phyloP scores from a whole-genome alignment of 2,888 invertebrate species.

The Meandrusa payeni region DNA sequence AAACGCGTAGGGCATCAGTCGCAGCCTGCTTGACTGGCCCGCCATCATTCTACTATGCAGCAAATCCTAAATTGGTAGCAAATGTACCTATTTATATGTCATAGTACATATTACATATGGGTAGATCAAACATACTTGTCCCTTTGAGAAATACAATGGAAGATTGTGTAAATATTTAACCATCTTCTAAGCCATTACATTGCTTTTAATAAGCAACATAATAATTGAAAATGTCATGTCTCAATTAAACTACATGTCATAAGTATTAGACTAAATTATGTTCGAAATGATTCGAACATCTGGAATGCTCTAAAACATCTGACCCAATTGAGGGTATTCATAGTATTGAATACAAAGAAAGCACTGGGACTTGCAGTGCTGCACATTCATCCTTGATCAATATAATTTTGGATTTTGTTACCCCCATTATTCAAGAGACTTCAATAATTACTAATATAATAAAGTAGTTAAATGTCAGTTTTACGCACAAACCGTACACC shows the following conservation, averaged over 20 bases:
- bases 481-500: conserved; percentile 14
- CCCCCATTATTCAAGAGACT: conserved; percentile 8
- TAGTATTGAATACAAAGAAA: conserved; percentile 48
- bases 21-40: conserved; percentile 23
- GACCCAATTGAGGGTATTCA: conserved; percentile 37
- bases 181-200: conserved; percentile 16
- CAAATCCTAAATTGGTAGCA: conserved; percentile 5
- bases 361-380: conserved; percentile 48
- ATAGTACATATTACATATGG: conserved; percentile 1
- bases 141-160: background rate
- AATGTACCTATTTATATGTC: background rate
- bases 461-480: conserved; percentile 10
- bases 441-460: background rate
- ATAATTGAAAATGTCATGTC: conserved; percentile 49
- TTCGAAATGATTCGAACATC: conserved; percentile 48
- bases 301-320: conserved; percentile 65
- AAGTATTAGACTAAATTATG: conserved; percentile 42
- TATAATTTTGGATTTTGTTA: conserved; percentile 12
- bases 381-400: conserved; percentile 17
- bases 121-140: conserved; percentile 8
- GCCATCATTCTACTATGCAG: background rate
- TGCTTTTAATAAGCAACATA: conserved; percentile 41
- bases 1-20: conserved; percentile 16
- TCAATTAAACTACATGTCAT: conserved; percentile 46
- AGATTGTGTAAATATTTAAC: conserved; percentile 14